Evolutionary conservation across 2,888 invertebrate genomes (phyloP).

Genomic region (Drosophila pseudotalamancana): DNA sequence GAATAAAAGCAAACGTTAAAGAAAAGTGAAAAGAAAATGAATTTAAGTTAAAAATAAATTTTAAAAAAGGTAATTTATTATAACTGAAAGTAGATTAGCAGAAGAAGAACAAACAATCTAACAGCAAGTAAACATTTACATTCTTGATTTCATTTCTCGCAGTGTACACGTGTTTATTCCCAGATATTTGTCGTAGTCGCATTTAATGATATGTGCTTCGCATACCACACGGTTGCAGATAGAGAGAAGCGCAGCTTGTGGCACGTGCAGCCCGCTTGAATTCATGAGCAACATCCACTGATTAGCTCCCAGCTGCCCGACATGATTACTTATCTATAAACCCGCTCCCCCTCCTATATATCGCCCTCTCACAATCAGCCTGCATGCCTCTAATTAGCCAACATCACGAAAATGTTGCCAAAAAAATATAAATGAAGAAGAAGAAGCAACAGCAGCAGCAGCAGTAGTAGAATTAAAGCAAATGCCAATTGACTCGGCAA

Average conservation of each 20-base stretch:
- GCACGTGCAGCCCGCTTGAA: slow-evolving; percentile 44
- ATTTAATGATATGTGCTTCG: slow-evolving; percentile 21
- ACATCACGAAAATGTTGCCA: slow-evolving; percentile 32
- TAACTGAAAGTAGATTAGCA: too few relatives aligned
- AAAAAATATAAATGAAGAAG: slow-evolving; percentile 20
- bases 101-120: background rate
- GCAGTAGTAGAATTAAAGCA: slow-evolving; percentile 2
- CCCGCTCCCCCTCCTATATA: too few relatives aligned
- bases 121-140: too few relatives aligned
- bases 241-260: slow-evolving; percentile 14
- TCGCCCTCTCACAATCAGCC: background rate
- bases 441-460: too few relatives aligned
- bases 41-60: too few relatives aligned
- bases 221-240: slow-evolving; percentile 24
- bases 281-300: slow-evolving; percentile 25
- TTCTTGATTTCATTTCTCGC: background rate
- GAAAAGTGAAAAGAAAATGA: too few relatives aligned
- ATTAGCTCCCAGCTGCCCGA: slow-evolving; percentile 44
- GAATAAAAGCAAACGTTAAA: too few relatives aligned
- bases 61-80: too few relatives aligned
- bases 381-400: slow-evolving; percentile 40
- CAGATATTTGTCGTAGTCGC: background rate
- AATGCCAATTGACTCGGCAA: slow-evolving; percentile 33
- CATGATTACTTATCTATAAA: slow-evolving; percentile 19
- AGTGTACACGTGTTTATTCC: background rate